These are phyloP conservation scores for Andrena camellia DNA, from an alignment of 2,888 invertebrate species.

Conservation along the genomic window DNA sequence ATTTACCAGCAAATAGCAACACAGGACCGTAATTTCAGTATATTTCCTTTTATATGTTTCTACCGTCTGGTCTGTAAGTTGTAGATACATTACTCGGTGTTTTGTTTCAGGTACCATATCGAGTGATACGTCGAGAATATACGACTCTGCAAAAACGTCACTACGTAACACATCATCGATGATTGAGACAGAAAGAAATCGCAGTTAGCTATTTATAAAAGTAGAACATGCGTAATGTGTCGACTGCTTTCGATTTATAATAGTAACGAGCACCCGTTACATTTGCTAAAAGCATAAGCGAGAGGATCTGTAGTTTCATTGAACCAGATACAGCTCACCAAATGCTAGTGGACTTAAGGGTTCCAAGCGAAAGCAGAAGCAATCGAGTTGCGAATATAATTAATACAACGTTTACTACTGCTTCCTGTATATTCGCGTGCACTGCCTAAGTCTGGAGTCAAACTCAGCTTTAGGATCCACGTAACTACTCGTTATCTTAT, in stretches of 20 bases:
- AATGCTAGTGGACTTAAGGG: background rate
- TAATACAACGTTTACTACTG: background rate
- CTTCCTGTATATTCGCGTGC: constrained; percentile 15
- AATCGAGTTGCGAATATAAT: background rate
- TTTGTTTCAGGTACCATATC: constrained; percentile 42
- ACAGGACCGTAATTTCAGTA: too few species aligned
- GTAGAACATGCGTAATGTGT: background rate
- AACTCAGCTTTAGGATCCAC: background rate
- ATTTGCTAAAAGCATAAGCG: background rate
- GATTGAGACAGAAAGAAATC: background rate
- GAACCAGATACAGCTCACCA: background rate
- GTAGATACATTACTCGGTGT: background rate
- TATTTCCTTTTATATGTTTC: too few species aligned
- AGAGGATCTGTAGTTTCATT: background rate
- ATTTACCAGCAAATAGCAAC: too few species aligned
- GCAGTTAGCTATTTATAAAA: background rate
- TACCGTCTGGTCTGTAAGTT: background rate
- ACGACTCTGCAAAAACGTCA: background rate
- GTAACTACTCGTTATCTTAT: constrained; percentile 7
- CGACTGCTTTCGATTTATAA: constrained; percentile 1
- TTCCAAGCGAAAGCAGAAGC: background rate
- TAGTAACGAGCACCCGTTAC: background rate
- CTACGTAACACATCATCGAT: background rate
- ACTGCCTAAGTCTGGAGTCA: background rate
- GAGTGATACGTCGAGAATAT: background rate